Base-by-base conservation (phyloP, 2,113 vertebrate genomes). In the Synodontis membranacea region DNA sequence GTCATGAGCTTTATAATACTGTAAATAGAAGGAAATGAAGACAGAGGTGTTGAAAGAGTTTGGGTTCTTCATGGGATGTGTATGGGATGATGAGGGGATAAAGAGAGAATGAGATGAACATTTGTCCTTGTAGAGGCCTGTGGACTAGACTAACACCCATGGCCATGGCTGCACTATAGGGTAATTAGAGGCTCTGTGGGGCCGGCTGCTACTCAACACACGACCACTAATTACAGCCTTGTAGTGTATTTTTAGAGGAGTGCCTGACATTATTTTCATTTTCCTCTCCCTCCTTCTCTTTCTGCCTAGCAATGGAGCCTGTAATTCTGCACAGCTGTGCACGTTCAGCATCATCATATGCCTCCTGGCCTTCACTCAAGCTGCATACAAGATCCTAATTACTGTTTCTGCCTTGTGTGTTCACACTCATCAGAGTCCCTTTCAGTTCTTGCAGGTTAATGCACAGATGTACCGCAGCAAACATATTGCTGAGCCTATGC, bases 171-270 rank as follows among this genome's bases (percentile, higher is more conserved):
- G 79, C 81, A 66, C 74, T 54, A 62, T 79, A 70, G 89, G 87
- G 91, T 95, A 95, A 96, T 96, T 95, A 96, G 90, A 95, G 94
- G 90, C 91, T 92, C 91, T 92, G 93, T 87, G 92, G 91, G 91
- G 90, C 88, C 78, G 92, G 93, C 94, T 93, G 94, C 94, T 94
- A 94, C 94, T 91, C 91, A 88, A 91, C 92, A 87, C 93, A 91
- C 80, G 80, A 93, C 95, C 94, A 92, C 94, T 94, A 96, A 96
- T 95, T 94, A 93, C 93, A 95, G 93, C 81, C 84, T 91, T 89
- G 83, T 46, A 50, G 82, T 86, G 91, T 96, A 95, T 96, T 95
- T 95, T 94, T 96, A 96, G 94, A 87, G 83, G 86, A 28, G 80
- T 90, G 92, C 91, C 91, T 92, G 86, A 90, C 92, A 90, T 89